Percentiles rank a stretch among this genome's conserved stretches.
Conservation (phyloP, 1,140 invertebrate genomes). For the Micrasema longulum region DNA sequence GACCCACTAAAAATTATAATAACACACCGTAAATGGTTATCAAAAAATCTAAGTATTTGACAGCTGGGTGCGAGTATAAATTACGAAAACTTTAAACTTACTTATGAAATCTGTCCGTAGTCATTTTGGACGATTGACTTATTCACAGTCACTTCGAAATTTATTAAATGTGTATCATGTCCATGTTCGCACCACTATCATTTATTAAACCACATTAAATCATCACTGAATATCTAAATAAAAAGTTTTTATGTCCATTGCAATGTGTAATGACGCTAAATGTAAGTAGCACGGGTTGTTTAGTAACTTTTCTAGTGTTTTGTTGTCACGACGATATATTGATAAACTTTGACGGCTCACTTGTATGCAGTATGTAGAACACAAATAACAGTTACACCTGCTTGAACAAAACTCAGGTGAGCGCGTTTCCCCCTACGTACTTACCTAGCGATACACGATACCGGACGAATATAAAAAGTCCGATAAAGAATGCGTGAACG, state of each 20-base stretch:
- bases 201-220: constrained; percentile 44
- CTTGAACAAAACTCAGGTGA: constrained; percentile 38
- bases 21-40: too few relatives aligned
- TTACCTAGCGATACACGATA: constrained; percentile 34
- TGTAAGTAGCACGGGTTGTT: constrained; percentile 18
- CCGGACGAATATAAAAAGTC: constrained; percentile 38
- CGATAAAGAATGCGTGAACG: constrained; percentile 45
- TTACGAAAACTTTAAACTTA: constrained; percentile 38
- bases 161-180: constrained; percentile 47
- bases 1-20: too few relatives aligned
- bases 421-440: constrained; percentile 30
- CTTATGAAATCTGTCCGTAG: constrained; percentile 51
- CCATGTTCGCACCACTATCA: constrained; percentile 37
- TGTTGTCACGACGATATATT: constrained; percentile 39
- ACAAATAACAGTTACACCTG: constrained; percentile 46
- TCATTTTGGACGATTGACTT: constrained; percentile 50
- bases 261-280: constrained; percentile 9
- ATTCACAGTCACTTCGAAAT: constrained; percentile 40
- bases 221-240: background rate
- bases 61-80: too few relatives aligned
- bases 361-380: constrained; percentile 19
- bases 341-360: constrained; percentile 25
- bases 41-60: too few relatives aligned
- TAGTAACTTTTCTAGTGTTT: constrained; percentile 45
- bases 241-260: constrained; percentile 1